A percentile compares a stretch with the other conserved stretches of the same genome.
phyloP scores from a whole-genome alignment of 2,888 invertebrate species.

The Eupithecia abbreviata region DNA sequence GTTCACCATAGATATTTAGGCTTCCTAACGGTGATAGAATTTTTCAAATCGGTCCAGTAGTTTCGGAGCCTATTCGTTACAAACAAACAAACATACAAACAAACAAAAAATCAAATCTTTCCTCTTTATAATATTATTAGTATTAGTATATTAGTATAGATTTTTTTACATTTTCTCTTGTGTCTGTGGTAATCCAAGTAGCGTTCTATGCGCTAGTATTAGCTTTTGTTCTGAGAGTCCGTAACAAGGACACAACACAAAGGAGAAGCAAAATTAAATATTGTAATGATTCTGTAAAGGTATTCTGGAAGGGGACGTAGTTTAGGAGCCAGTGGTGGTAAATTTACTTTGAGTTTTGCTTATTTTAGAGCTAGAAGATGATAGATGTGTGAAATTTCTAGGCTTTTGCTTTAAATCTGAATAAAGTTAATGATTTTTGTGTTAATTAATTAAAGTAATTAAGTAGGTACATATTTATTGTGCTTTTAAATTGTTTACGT shows the following conservation, averaged over 20 bases:
- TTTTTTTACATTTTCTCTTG: neutral
- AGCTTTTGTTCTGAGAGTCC: neutral
- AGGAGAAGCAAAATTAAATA: conserved; percentile 31
- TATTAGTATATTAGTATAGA: no score
- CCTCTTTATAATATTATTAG: no score
- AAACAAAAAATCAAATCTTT: no score
- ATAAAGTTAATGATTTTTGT: neutral
- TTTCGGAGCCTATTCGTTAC: no score
- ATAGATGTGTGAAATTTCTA: neutral
- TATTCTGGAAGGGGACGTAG: conserved; percentile 19
- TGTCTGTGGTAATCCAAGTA: neutral
- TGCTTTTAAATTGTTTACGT: neutral
- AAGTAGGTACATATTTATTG: neutral
- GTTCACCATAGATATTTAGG: no score
- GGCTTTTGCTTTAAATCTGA: neutral
- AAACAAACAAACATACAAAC: no score
- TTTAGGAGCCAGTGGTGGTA: neutral
- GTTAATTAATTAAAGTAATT: neutral
- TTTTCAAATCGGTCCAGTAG: no score
- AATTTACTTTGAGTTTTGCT: conserved; percentile 4
- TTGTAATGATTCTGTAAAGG: conserved; percentile 31
- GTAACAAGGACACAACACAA: conserved; percentile 31
- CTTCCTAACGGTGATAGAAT: no score
- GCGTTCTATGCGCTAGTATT: conserved; percentile 5
- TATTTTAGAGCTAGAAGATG: neutral